Conservation (phyloP, 2,888 invertebrate genomes). For the Drosophila niveifrons region DNA sequence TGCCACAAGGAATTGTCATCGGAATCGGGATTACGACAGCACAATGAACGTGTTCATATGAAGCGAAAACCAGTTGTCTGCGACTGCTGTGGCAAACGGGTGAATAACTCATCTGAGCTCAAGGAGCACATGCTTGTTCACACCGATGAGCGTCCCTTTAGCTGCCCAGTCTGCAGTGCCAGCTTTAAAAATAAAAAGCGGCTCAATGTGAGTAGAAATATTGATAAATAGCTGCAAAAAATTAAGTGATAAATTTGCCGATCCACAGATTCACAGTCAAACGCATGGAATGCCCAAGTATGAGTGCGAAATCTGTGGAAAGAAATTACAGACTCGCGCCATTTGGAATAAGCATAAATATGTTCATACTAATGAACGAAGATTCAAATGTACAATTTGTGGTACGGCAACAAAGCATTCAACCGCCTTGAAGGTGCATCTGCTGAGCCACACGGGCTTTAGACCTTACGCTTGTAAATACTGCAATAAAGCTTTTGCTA, state of each 20-base stretch:
- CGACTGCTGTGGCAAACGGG: constrained; percentile 85
- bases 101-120: constrained; percentile 85
- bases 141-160: constrained; percentile 85
- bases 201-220: constrained; percentile 65
- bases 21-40: constrained; percentile 50
- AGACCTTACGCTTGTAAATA: constrained; percentile 84
- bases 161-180: constrained; percentile 84
- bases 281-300: constrained; percentile 85
- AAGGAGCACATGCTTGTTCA: constrained; percentile 86
- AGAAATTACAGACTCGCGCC: constrained; percentile 84
- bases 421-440: constrained; percentile 84
- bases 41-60: constrained; percentile 78
- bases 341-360: constrained; percentile 85
- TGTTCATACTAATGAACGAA: constrained; percentile 82
- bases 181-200: constrained; percentile 83
- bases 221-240: neutral
- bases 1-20: constrained; percentile 49
- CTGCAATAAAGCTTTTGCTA: constrained; percentile 83
- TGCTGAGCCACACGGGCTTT: constrained; percentile 84
- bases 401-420: constrained; percentile 82
- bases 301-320: constrained; percentile 84
- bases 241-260: neutral
- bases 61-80: constrained; percentile 85
- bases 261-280: constrained; percentile 84
- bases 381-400: constrained; percentile 83